Base-by-base conservation (phyloP, 2,113 vertebrate species). In the Antechinus flavipes region DNA sequence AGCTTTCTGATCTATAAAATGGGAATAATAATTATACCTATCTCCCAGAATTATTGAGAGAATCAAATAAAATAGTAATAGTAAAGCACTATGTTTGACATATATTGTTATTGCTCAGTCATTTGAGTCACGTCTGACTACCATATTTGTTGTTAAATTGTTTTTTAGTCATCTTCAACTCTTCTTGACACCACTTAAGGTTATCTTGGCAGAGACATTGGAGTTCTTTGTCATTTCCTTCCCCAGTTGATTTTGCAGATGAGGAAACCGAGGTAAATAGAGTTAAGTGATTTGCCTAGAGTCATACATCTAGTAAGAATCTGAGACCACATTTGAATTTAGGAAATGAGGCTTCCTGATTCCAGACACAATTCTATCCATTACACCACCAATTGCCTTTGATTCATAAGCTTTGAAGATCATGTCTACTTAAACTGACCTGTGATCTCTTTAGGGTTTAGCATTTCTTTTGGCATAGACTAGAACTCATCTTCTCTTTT, bases 351-450 rank as follows among this genome's bases (percentile, higher is more conserved):
- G 14, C 12, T 35, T 68, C 61, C 61, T 68, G 61, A 68, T 6
- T 68, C 1, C 30, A 35, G 3, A 30, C 27, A 30, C 4, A 16
- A 68, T 14, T 30, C 58, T 61, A 61, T 68, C 14, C 12, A 35
- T 30, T 68, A 30, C 9, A 30, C 58, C 27, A 61, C 30, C 61
- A 16, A 3, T 11, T 68, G 11, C 61, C 12, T 30, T 50, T 30
- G 1, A 54, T 76, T 94, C 53, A 91, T 92, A 50, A 96, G 47
- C 27, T 92, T 95, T 91, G 91, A 96, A 93, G 12, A 5, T 76
- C 54, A 84, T 42, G 6, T 84, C 6, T 42, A 84, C 14, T 84
- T 84, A 84, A 84, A 84, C 16, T 84, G 68, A 84, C 16, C 30
- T n/a, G 14, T 68, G 12, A 35, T 84, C 68, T 84, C 68, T 42